Evolutionary conservation across 1,140 invertebrate species (phyloP).

Genomic region (Sitobion miscanthi): DNA sequence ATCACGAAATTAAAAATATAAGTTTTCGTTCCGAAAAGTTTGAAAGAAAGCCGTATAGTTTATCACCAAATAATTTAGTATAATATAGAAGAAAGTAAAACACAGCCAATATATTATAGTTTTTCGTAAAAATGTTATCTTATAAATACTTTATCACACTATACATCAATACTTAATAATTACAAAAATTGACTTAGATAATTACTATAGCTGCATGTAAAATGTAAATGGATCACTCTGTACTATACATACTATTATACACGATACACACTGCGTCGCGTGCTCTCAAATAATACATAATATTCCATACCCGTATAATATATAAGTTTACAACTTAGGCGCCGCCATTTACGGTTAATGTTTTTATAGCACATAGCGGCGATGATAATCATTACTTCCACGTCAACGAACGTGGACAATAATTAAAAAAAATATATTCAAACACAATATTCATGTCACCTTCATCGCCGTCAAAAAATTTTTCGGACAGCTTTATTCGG

Average conservation of each 20-base stretch:
- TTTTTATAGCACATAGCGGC: background rate
- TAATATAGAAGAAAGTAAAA: background rate
- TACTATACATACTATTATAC: background rate
- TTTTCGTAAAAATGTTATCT: background rate
- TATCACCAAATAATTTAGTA: no score
- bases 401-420: background rate
- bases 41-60: no score
- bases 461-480: background rate
- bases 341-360: background rate
- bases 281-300: constrained; percentile 17
- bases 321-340: background rate
- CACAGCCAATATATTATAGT: no score
- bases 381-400: background rate
- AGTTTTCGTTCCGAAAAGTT: no score
- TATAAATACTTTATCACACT: background rate
- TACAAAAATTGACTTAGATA: background rate
- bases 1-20: background rate
- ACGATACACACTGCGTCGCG: background rate
- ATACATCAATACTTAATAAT: background rate
- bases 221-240: background rate
- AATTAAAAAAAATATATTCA: background rate
- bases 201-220: background rate
- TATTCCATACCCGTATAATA: background rate
- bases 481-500: background rate
- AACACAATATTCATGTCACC: background rate